Evolutionary conservation across 2,888 invertebrate species (phyloP), one percentile per base, ranked within the genome.

Genomic region (Coronaproctus castanopsis): DNA sequence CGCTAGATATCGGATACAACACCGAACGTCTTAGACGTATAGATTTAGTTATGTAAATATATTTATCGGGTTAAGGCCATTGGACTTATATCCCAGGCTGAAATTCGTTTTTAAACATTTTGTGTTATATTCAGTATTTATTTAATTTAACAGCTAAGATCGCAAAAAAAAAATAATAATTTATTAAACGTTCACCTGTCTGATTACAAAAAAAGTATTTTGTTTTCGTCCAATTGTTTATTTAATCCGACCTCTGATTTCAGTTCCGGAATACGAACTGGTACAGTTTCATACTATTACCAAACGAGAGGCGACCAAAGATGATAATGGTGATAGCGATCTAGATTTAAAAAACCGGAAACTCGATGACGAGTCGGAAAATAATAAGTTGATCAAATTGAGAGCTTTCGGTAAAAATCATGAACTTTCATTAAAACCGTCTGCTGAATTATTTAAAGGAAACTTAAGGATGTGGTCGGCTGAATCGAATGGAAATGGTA

Each of bases 251-350:
- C 14, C 14, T 55, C 23, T 20, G 19, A 62, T 69, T 68, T 3
- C 68, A 81, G 81, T 91, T 68, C 91, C 91, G 64, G 78, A 83
- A 66, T 91, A 91, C 73, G 86, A 90, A 75, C 76, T 89, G 67
- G 80, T 90, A 58, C 81, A 83, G 65, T 77, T 90, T 64, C 85
- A 85, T 71, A 80, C 71, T 59, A 61, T 69, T 62, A 68, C 69
- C 59, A 70, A 69, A 63, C 67, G 68, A 63, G 68, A 69, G 65
- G 65, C 64, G 59, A 66, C 80, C 64, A 10, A 20, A 70, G 68
- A 55, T 23, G 52, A 52, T 19, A 23, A 53, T 21, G 52, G 49
- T 49, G 64, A 63, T 55, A 65, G 76, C 68, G 73, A 76, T 66
- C 71, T 74, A 55, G 67, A 71, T n/a, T 66, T 70, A n/a, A 60